Evolutionary conservation across 2,797 vertebrate genomes (phyloP), one percentile per base, ranked within the genome.

Genomic region (Catamblyrhynchus diadema): DNA sequence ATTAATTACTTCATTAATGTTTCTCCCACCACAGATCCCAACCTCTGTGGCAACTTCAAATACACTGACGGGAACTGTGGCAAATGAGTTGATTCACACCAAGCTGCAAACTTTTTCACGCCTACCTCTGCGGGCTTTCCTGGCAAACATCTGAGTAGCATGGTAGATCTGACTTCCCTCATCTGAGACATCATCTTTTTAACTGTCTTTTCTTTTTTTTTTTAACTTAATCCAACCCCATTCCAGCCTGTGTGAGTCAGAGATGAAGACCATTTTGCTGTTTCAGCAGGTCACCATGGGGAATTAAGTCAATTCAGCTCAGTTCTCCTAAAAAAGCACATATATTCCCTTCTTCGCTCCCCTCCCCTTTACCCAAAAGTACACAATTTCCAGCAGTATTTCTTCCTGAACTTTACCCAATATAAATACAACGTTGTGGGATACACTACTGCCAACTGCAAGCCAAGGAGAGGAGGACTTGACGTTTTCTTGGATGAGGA

Each of bases 341-440:
- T 17, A 64, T 91, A 83, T 88, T 53, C 35, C 74, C 71, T 80
- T 93, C 37, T 79, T 60, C 7, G 0, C 33, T 89, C 28, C 50
- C 60, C 48, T 82, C 57, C 61, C 81, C 22, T 78, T 87, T 44
- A 80, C 45, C 91, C 75, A 73, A 44, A 92, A 39, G 3, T 6
- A 83, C 81, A 89, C 45, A 7, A 20, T 57, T 93, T 88, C 81
- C 75, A 96, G 89, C 81, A 89, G 37, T 21, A 50, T 67, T 95
- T 81, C 87, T 94, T 61, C 87, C 91, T 94, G 93, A 96, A 94
- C 91, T 85, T 81, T 27, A 86, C 69, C 79, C 91, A 93, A 39
- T 5, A 90, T 44, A 96, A 95, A 96, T 30, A 95, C 39, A 50
- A 39, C 0, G 0, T 2, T 90, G 82, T 64, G 94, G 84, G 72